Base-by-base conservation (phyloP, 1,140 invertebrate genomes). In the Penaeus chinensis region DNA sequence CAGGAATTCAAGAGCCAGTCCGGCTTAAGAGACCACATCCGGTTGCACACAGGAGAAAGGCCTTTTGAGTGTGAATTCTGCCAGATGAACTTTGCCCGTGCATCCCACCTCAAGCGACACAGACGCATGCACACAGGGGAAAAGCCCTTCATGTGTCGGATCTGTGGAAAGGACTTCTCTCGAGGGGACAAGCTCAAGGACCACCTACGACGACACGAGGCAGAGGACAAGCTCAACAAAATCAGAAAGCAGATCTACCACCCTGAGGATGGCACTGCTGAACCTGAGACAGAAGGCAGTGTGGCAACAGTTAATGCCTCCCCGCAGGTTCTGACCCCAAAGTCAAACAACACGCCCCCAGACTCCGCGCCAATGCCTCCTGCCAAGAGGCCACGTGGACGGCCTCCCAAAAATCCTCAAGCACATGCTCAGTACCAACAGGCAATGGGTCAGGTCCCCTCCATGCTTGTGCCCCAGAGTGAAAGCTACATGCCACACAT, bases 91-190 rank as follows among this genome's bases (percentile, higher is more conserved):
- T 90, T 90, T 85, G 89, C 90, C 37, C 54, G 90, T 27, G 89
- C 91, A 79, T 88, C 90, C 66, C 90, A 90, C 89, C 81, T 91
- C 83, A 89, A 90, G 54, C 86, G 90, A 20, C 90, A 90, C 77
- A 82, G 87, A 24, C 86, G 89, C 27, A 89, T 90, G 90, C 90
- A 90, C 62, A 89, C 89, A 4, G 89, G 89, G 0, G 89, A 89
- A 80, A 89, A 90, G 66, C 90, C 90, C 8, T 89, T 90, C 63
- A 87, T 87, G 74, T 90, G 90, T 76, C 61, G 71, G 7, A 88
- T 89, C 63, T 90, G 90, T 77, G 90, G 89, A 27, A 89, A 89
- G 65, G 85, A 89, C 54, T 90, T 90, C 65, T 89, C 88, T 13
- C 89, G 90, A 22, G 87, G 90, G 16, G 90, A 90, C 80, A 90